Percentiles rank a stretch among this genome's conserved stretches.
Evolutionary conservation across 2,797 vertebrate genomes (phyloP).

Genomic region (Buphagus erythrorhynchus): DNA sequence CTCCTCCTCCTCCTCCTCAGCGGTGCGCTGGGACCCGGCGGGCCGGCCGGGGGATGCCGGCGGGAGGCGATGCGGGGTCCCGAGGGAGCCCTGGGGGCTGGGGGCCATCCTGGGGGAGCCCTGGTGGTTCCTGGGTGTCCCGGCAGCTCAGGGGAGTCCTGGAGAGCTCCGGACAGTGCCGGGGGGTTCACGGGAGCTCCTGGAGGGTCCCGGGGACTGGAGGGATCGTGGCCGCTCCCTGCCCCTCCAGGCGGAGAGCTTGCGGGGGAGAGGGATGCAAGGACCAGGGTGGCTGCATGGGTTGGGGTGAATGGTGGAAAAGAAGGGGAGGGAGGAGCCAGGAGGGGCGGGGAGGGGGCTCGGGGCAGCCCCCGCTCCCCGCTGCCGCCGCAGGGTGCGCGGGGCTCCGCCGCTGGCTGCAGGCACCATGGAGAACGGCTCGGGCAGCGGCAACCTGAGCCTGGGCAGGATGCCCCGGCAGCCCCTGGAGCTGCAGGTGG

Average conservation of each 20-base stretch:
- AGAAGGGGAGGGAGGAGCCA: background rate
- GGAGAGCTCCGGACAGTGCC: background rate
- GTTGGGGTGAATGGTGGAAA: background rate
- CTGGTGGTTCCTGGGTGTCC: background rate
- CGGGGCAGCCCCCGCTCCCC: background rate
- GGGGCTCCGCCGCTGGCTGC: background rate
- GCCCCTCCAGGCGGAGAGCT: no score
- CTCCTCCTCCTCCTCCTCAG: background rate
- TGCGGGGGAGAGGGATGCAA: background rate
- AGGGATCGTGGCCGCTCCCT: background rate
- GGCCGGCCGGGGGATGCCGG: background rate
- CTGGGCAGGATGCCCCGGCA: constrained; percentile 80
- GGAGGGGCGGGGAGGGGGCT: background rate
- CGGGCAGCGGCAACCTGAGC: background rate
- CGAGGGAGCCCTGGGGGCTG: background rate
- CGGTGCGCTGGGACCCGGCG: background rate
- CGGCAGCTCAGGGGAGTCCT: background rate
- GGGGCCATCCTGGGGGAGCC: background rate
- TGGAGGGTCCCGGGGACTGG: background rate
- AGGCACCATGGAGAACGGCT: constrained; percentile 59
- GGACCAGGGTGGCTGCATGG: background rate
- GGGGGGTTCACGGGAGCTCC: background rate
- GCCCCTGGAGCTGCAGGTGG: constrained; percentile 82
- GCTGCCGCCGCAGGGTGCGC: background rate
- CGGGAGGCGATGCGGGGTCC: background rate